Percentiles rank a stretch among this genome's conserved stretches.
phyloP scores from a whole-genome alignment of 2,797 vertebrate species.

The Delichon dasypus region DNA sequence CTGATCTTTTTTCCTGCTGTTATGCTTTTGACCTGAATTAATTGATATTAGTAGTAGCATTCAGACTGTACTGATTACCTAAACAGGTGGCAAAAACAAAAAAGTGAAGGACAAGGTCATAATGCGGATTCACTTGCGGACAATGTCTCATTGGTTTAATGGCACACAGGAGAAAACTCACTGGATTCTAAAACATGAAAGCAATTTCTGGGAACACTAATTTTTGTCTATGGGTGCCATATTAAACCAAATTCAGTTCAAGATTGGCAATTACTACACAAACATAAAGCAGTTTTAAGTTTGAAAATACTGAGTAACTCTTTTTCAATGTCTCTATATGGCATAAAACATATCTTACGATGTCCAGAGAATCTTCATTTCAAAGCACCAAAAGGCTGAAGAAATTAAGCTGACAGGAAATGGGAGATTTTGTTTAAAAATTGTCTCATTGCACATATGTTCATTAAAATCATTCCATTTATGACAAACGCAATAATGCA shows the following conservation, averaged over 20 bases:
- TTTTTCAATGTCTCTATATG: background rate
- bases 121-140: conserved; percentile 7
- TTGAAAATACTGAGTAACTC: background rate
- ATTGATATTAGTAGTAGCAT: conserved; percentile 67
- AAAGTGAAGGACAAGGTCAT: conserved; percentile 8
- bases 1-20: conserved; percentile 70
- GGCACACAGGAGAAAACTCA: background rate
- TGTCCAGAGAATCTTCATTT: background rate
- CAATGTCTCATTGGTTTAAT: background rate
- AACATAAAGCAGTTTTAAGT: conserved; percentile 5
- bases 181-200: conserved; percentile 11
- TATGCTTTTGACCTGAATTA: conserved; percentile 78
- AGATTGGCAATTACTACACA: conserved; percentile 10
- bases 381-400: background rate
- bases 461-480: background rate
- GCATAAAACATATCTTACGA: background rate
- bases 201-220: background rate
- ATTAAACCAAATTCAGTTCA: conserved; percentile 49
- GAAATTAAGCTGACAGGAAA: background rate
- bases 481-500: background rate
- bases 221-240: background rate
- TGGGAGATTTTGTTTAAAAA: background rate
- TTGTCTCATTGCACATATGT: background rate
- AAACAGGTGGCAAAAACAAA: conserved; percentile 66
- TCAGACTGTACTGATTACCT: conserved; percentile 68